Evolutionary conservation across 2,888 invertebrate genomes (phyloP).

Genomic region (Arge pagana): DNA sequence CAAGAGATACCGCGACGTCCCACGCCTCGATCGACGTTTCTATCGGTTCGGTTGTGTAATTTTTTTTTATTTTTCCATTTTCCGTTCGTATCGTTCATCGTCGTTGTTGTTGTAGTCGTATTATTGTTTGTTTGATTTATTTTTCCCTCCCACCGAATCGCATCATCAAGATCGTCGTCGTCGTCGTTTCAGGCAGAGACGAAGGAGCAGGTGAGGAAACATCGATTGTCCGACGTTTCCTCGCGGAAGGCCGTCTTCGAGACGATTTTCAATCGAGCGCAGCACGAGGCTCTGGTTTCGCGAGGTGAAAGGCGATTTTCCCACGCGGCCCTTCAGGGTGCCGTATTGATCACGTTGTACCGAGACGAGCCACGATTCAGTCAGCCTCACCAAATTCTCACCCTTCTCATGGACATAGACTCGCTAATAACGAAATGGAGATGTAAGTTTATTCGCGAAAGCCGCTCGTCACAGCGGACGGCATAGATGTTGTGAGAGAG

Average conservation of each 20-base stretch:
- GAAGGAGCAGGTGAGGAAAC: conserved; percentile 67
- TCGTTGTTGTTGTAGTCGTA: no score
- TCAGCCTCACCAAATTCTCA: conserved; percentile 94
- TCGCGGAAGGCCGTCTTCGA: conserved; percentile 85
- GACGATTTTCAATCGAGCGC: conserved; percentile 83
- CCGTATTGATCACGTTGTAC: conserved; percentile 97
- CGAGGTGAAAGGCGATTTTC: conserved; percentile 89
- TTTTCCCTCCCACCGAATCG: no score
- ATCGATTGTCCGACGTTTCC: conserved; percentile 74
- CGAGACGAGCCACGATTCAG: conserved; percentile 97
- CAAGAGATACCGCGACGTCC: no score
- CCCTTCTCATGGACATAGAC: conserved; percentile 96
- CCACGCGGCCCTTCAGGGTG: conserved; percentile 92
- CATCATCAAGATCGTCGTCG: no score
- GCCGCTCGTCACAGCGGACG: background rate
- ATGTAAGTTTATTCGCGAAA: conserved; percentile 68
- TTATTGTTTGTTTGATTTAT: no score
- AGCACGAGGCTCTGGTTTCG: conserved; percentile 81
- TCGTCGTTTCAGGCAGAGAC: conserved; percentile 62
- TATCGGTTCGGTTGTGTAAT: no score
- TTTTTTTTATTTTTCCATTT: no score
- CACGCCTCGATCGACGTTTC: no score
- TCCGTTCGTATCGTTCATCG: no score
- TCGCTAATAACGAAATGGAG: conserved; percentile 98
- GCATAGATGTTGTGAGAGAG: no score